Base-by-base conservation (phyloP, 1,140 invertebrate species). In the Sycobia sp. region DNA sequence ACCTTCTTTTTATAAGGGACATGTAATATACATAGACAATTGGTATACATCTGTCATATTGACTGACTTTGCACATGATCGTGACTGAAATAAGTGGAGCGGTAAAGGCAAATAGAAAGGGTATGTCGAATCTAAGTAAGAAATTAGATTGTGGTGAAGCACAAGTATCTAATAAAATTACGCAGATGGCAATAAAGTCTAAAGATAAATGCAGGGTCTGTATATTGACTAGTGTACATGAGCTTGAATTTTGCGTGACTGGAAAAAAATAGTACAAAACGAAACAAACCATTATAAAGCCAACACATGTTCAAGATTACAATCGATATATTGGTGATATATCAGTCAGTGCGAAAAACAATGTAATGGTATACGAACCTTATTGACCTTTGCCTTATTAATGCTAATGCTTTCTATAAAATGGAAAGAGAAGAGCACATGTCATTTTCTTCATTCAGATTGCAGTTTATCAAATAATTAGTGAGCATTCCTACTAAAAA, bases 361-460 rank as follows among this genome's bases (percentile, higher is more conserved):
- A 41, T 56, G 36, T 41, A 56, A 23, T 56, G 36, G 18, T 56
- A 58, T 46, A 14, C 13, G 5, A 49, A 49, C 49, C 47, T 67
- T 62, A 43, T 62, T 61, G 60, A 67, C 55, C 43, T 67, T 25
- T 54, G 59, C 41, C 34, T 67, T 34, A 62, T 60, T 44, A 67
- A 67, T 56, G 55, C 59, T 59, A 47, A 67, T 56, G 55, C 60
- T 43, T 53, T 67, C 43, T 59, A 62, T 54, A 62, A 67, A 67
- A 59, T 67, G 47, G 58, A 44, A 62, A 67, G 58, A 50, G 59
- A 54, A 66, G 65, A 47, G 51, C 58, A 44, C 51, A 60, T 54
- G 49, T 43, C 59, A 51, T 66, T 66, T 58, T 59, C 59, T 57
- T 22, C 55, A 32, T 63, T 63, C 46, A 14, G 51, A 63, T 56